Base-by-base conservation (phyloP, 2,888 invertebrate species). In the Philereme transversata region DNA sequence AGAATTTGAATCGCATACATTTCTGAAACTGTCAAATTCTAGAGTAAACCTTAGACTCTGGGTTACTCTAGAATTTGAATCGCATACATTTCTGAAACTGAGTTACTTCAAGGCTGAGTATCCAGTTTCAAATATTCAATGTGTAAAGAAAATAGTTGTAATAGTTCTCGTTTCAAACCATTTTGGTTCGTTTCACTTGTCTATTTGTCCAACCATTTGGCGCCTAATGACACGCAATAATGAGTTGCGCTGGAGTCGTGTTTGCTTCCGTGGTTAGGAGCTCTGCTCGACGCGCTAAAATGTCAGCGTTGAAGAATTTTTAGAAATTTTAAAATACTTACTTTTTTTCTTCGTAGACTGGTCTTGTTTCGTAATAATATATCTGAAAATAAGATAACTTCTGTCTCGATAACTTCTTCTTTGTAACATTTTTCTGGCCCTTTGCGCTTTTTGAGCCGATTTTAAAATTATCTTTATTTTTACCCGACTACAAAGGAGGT, bases 141-240 rank as follows among this genome's bases (percentile, higher is more conserved):
- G 22, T 22, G 22, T 22, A 22, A 22, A 22, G 22, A 22, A 22
- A 22, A 22, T 22, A 22, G 22, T 22, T 22, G 47, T 10, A 62
- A 65, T 44, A 50, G 60, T 64, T 69, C 62, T 57, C 57, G 53
- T 65, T 69, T 62, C 49, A 56, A 55, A 59, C 49, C 41, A 55
- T 52, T 51, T 59, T 49, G 41, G 58, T 55, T 9, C 61, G 48
- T 63, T 68, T 62, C 67, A 65, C 59, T 66, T 51, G 35, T 58
- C 36, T 60, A 78, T 83, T 83, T 84, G 77, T 65, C 50, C 68
- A 79, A 79, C 71, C 82, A 75, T 79, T 90, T 90, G 79, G 82
- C 87, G 83, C 79, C 81, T 84, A 89, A 90, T 87, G 90, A 90
- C 90, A 86, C 74, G 87, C 81, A 80, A 87, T 90, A 88, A 90